Base-by-base conservation (phyloP, 2,113 vertebrate genomes). In the Percopsis transmontana region DNA sequence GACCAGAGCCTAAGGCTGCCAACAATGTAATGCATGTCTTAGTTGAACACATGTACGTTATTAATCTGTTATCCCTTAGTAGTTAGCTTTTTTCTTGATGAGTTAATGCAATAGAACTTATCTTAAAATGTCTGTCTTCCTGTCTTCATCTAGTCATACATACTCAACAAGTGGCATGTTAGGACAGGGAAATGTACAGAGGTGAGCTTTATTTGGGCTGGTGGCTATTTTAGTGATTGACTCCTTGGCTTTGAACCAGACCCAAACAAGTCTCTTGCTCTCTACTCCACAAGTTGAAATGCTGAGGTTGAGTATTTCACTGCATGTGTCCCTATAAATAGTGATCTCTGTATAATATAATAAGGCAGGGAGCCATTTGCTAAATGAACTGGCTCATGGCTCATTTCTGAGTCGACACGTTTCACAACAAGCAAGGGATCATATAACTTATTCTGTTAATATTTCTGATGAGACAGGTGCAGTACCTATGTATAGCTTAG, bases 311-410 rank as follows among this genome's bases (percentile, higher is more conserved):
- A 65, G 14, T 47, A 55, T 68, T 84, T 76, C 62, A 47, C 52
- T 68, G 50, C 51, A 27, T 59, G 19, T 45, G 67, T 74, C 66
- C 16, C 57, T 72, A 21, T 64, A 66, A 70, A 66, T 65, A 59
- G 40, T 79, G 64, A 77, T 69, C 71, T 56, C 40, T 62, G 19
- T 68, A 45, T 73, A 57, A 59, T 56, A 74, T 70, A 68, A 76
- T 69, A 54, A 80, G 62, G 33, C 56, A 57, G 45, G 33, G 9
- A 18, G 48, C 64, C 71, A 78, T 78, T 83, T 80, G 62, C 7
- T 1, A 78, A 85, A 83, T 85, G 53, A 83, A 68, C 74, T 66
- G 70, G 59, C 70, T 51, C 23, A 2, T 58, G 44, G 53, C 56
- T 66, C 42, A 52, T 65, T 68, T 54, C 19, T 20, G 42, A 68